Conservation (phyloP, 2,888 invertebrate species). For the Carterocephalus palaemon region DNA sequence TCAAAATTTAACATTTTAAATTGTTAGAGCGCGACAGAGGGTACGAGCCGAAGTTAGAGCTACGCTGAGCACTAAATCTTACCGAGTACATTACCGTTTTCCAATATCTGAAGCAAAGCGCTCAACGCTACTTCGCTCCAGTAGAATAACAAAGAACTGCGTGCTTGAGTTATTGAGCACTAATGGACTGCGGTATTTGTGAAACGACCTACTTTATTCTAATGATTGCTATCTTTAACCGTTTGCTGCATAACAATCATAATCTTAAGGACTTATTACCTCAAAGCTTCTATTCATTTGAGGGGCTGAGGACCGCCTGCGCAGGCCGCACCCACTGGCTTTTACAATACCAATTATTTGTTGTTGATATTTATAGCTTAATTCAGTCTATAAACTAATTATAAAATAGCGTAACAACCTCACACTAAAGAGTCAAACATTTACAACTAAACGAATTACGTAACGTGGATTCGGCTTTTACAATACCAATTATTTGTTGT, state of each 20-base stretch:
- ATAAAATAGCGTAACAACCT: too few relatives aligned
- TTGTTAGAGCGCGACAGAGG: constrained; percentile 21
- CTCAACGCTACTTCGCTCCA: constrained; percentile 57
- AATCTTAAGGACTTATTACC: constrained; percentile 1
- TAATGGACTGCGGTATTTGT: constrained; percentile 69
- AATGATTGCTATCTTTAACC: constrained; percentile 31
- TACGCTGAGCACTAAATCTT: constrained; percentile 60
- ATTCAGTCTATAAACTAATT: too few relatives aligned
- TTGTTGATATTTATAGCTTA: too few relatives aligned
- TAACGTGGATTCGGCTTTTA: too few relatives aligned
- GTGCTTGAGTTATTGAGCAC: constrained; percentile 66
- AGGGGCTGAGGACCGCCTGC: too few relatives aligned
- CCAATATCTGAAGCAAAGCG: constrained; percentile 71
- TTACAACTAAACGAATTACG: too few relatives aligned
- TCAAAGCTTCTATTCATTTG: constrained; percentile 1
- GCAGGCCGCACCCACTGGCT: too few relatives aligned
- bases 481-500: too few relatives aligned
- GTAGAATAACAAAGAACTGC: constrained; percentile 74
- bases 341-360: too few relatives aligned
- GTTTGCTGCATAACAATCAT: constrained; percentile 9
- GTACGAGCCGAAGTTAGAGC: constrained; percentile 30
- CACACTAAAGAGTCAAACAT: too few relatives aligned
- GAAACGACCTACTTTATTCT: constrained; percentile 49
- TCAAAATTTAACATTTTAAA: constrained; percentile 27
- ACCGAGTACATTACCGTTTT: constrained; percentile 71